These are phyloP conservation scores for Leucopsar rothschildi DNA, from an alignment of 2,113 vertebrate species.

Conservation along the genomic window DNA sequence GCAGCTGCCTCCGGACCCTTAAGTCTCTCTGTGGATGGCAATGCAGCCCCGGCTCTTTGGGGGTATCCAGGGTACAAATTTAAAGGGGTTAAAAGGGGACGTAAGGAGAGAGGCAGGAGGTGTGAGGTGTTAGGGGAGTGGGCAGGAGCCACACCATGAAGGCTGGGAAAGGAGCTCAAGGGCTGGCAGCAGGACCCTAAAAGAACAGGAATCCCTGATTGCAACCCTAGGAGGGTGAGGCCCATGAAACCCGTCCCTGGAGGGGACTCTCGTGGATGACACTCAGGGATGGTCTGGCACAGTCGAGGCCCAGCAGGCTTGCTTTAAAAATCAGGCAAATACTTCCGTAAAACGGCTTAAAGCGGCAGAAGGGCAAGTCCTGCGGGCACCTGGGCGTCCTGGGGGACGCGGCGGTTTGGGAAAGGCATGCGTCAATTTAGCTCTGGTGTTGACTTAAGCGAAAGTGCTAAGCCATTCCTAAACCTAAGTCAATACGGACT, in stretches of 20 bases:
- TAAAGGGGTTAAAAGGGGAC: background rate
- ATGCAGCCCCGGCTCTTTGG: background rate
- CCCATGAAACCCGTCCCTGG: background rate
- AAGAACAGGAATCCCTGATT: background rate
- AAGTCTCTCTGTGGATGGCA: background rate
- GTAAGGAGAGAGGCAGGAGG: background rate
- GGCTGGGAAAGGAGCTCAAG: background rate
- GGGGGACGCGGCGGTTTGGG: background rate
- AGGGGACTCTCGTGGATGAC: background rate
- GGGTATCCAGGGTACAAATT: background rate
- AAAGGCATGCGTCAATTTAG: conserved; percentile 41
- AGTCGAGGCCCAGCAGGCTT: background rate
- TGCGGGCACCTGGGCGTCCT: background rate
- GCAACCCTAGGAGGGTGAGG: accelerated
- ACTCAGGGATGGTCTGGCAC: background rate
- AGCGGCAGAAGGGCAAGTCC: background rate
- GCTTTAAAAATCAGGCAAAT: background rate
- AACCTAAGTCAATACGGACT: conserved; percentile 64
- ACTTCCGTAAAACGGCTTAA: background rate
- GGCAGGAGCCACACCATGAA: accelerated
- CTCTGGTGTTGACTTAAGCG: conserved; percentile 51
- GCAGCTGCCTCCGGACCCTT: too few relatives aligned
- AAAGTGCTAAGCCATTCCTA: conserved; percentile 60
- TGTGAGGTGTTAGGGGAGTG: background rate
- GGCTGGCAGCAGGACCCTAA: too few relatives aligned